phyloP scores from a whole-genome alignment of 2,888 invertebrate species.

The Amorpha juglandis region DNA sequence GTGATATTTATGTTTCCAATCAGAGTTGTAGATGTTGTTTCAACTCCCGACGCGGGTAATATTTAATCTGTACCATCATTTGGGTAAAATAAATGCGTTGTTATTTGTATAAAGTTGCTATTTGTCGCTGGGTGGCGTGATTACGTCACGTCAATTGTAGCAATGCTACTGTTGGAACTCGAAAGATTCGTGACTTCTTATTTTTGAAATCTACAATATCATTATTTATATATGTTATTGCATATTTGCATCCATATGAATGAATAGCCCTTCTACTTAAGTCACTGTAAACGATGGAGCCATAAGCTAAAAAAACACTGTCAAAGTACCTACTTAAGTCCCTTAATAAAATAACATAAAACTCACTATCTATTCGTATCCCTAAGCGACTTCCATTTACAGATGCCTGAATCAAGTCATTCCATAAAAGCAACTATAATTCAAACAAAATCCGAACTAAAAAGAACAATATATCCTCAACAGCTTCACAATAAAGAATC shows the following conservation, averaged over 20 bases:
- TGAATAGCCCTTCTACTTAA: too few species aligned
- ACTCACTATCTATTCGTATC: too few species aligned
- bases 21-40: conserved; percentile 9
- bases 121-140: conserved; percentile 62
- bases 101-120: conserved; percentile 73
- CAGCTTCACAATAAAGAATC: not conserved
- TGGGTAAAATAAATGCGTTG: conserved; percentile 63
- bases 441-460: not conserved
- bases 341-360: too few species aligned
- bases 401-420: too few species aligned
- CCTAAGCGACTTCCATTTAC: too few species aligned
- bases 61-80: conserved; percentile 64
- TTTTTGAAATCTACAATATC: too few species aligned
- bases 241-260: too few species aligned
- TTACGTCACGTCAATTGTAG: conserved; percentile 49
- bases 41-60: conserved; percentile 37
- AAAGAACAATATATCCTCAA: not conserved
- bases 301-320: too few species aligned
- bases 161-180: conserved; percentile 40
- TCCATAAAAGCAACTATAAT: not conserved
- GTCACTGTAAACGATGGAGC: too few species aligned
- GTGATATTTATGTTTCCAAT: conserved; percentile 20
- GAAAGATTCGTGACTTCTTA: not conserved
- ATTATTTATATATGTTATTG: too few species aligned
- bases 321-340: too few species aligned